These are phyloP conservation scores for Hemichromis elongatus DNA, from an alignment of 2,113 vertebrate genomes.

Conservation along the genomic window DNA sequence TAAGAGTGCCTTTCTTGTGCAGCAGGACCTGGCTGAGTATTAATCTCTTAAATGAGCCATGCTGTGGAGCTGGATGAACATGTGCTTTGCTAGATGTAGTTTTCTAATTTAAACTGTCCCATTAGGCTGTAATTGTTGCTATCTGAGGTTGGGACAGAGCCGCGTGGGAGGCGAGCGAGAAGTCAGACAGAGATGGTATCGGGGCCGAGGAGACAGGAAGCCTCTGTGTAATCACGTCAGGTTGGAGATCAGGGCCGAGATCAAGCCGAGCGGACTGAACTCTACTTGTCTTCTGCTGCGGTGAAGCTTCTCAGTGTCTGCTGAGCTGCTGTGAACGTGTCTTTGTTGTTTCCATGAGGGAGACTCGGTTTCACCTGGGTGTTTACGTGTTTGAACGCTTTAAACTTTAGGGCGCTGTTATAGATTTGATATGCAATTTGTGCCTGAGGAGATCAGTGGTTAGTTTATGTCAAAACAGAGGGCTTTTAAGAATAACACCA, in stretches of 20 bases:
- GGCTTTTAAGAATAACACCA: neutral
- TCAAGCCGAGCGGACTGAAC: slow-evolving; percentile 32
- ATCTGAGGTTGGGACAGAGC: slow-evolving; percentile 55
- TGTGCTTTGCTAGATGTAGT: slow-evolving; percentile 53
- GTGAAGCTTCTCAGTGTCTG: neutral
- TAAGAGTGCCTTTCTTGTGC: slow-evolving; percentile 22
- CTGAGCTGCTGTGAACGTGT: slow-evolving; percentile 21
- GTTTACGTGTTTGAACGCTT: neutral
- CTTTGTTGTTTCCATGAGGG: neutral
- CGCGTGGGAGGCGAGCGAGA: slow-evolving; percentile 35
- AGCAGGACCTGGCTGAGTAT: slow-evolving; percentile 37
- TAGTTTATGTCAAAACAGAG: neutral
- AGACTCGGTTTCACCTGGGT: slow-evolving; percentile 9
- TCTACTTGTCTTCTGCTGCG: slow-evolving; percentile 16
- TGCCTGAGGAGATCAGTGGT: neutral
- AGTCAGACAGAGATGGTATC: slow-evolving; percentile 70
- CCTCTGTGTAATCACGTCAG: slow-evolving; percentile 73
- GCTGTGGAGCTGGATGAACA: slow-evolving; percentile 52
- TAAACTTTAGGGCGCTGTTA: neutral
- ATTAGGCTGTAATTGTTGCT: slow-evolving; percentile 70
- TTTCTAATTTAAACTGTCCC: slow-evolving; percentile 71
- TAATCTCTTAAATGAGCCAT: slow-evolving; percentile 72
- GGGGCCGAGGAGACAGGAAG: slow-evolving; percentile 67
- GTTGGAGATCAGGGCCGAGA: slow-evolving; percentile 56
- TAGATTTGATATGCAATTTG: neutral